Percentiles rank a stretch among this genome's conserved stretches.
These are phyloP conservation scores for Rafetus swinhoei DNA, from an alignment of 2,113 vertebrate species.

Conservation along the genomic window DNA sequence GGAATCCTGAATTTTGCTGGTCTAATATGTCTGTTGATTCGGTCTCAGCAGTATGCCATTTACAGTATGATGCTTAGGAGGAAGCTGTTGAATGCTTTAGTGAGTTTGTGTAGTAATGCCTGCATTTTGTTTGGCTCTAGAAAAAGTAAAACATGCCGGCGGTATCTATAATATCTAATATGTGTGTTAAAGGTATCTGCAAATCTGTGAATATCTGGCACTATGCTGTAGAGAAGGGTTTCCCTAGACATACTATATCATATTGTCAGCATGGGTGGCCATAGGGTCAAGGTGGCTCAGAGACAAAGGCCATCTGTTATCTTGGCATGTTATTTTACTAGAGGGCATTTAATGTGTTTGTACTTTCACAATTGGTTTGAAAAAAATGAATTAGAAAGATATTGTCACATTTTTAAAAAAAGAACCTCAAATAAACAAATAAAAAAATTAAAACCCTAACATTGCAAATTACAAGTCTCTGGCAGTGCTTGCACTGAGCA, in stretches of 20 bases:
- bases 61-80: conserved; percentile 4
- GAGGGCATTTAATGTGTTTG: conserved; percentile 34
- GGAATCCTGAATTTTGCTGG: neutral
- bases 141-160: neutral
- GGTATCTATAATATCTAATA: neutral
- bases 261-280: conserved; percentile 48
- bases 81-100: conserved; percentile 1
- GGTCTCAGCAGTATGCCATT: neutral
- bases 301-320: conserved; percentile 65
- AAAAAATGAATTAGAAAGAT: conserved; percentile 51
- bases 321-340: conserved; percentile 53
- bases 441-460: neutral
- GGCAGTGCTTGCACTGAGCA: neutral
- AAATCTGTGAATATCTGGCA: neutral
- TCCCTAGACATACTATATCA: conserved; percentile 51
- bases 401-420: neutral
- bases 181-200: conserved; percentile 14
- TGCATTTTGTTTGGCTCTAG: neutral
- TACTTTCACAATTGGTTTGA: conserved; percentile 64
- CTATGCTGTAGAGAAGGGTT: conserved; percentile 30
- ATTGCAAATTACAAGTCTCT: neutral
- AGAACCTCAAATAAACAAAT: neutral
- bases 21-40: conserved; percentile 9
- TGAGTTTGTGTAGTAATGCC: neutral
- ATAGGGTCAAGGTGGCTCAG: conserved; percentile 66